phyloP scores from a whole-genome alignment of 2,888 invertebrate genomes.

The Palloptera scutellata region DNA sequence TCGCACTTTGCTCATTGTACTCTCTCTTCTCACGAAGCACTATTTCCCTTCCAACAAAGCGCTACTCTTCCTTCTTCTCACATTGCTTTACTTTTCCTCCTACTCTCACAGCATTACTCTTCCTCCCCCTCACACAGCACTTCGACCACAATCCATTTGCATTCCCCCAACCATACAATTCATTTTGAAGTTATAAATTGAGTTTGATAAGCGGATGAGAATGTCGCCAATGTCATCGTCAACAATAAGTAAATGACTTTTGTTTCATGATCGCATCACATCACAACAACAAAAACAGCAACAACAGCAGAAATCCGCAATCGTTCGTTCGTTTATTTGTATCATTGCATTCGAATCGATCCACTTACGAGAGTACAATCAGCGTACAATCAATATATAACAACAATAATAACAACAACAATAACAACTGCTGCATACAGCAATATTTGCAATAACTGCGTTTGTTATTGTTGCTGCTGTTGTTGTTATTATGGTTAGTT shows the following conservation, averaged over 20 bases:
- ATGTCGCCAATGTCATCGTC: slow-evolving; percentile 49
- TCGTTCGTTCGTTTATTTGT: neutral
- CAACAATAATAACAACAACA: too few species aligned
- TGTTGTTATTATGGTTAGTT: slow-evolving; percentile 31
- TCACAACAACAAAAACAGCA: slow-evolving; percentile 7
- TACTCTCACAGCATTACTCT: too few species aligned
- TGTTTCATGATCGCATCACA: slow-evolving; percentile 39
- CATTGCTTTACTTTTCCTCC: too few species aligned
- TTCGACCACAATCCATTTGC: too few species aligned
- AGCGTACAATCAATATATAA: slow-evolving; percentile 53
- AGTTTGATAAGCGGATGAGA: slow-evolving; percentile 58
- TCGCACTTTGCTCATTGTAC: too few species aligned
- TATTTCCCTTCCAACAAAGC: too few species aligned
- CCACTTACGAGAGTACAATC: slow-evolving; percentile 14
- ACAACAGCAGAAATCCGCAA: neutral
- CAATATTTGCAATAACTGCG: slow-evolving; percentile 29
- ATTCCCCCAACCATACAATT: too few species aligned
- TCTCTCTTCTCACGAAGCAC: too few species aligned
- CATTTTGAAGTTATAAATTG: neutral
- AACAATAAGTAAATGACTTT: slow-evolving; percentile 53
- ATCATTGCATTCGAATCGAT: slow-evolving; percentile 10
- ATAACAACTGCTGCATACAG: slow-evolving; percentile 49
- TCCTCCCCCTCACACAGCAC: too few species aligned
- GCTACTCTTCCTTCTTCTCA: too few species aligned
- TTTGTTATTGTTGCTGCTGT: slow-evolving; percentile 36